These are phyloP conservation scores for Troides aeacus DNA, from an alignment of 2,888 invertebrate genomes.

Conservation along the genomic window DNA sequence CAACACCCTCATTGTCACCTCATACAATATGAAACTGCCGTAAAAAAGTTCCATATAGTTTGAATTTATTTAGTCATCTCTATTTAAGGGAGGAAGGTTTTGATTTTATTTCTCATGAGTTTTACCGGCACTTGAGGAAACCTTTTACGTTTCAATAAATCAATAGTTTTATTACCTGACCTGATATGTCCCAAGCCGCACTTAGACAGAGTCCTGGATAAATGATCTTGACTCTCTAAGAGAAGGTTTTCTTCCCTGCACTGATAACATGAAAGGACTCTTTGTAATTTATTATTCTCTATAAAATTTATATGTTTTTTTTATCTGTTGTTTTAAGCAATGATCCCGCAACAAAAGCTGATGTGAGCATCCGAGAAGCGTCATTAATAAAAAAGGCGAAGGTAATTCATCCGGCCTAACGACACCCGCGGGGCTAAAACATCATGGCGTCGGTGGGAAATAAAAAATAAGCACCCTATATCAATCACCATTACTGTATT, in stretches of 20 bases:
- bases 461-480: slow-evolving; percentile 1
- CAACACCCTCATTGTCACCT: neutral
- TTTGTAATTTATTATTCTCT: too few relatives aligned
- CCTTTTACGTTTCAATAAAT: slow-evolving; percentile 6
- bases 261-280: too few relatives aligned
- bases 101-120: slow-evolving; percentile 4
- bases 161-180: slow-evolving; percentile 1
- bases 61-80: slow-evolving; percentile 1
- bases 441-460: neutral
- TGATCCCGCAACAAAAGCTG: neutral
- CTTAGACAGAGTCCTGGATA: too few relatives aligned
- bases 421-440: neutral
- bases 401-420: slow-evolving; percentile 5
- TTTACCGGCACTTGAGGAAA: neutral
- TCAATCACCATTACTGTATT: slow-evolving; percentile 1
- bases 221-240: too few relatives aligned
- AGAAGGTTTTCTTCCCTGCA: too few relatives aligned
- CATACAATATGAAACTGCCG: neutral
- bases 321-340: neutral
- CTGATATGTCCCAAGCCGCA: neutral
- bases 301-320: too few relatives aligned
- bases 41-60: neutral
- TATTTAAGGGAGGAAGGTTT: neutral
- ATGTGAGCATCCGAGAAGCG: slow-evolving; percentile 1
- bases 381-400: neutral